Percentiles rank a stretch among this genome's conserved stretches.
Conservation (phyloP, 2,113 vertebrate genomes). For the Oceanodroma tethys region DNA sequence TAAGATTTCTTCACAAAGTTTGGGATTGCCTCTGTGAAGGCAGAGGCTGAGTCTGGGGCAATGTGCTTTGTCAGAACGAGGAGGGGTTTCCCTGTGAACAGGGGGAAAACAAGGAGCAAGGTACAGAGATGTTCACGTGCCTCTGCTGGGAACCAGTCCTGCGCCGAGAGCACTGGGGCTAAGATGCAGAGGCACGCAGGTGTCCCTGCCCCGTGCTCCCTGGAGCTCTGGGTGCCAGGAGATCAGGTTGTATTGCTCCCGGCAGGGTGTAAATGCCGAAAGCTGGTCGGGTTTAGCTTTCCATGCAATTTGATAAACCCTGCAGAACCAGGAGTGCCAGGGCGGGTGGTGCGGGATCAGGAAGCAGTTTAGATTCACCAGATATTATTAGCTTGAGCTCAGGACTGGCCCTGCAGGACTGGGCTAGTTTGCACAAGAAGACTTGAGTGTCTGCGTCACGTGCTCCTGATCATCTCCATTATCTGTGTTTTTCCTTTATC, state of each 20-base stretch:
- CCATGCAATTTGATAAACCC: neutral
- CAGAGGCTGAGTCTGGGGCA: neutral
- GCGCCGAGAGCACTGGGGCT: rapidly evolving
- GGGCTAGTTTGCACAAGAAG: neutral
- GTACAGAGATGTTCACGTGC: neutral
- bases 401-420: neutral
- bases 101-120: neutral
- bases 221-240: neutral
- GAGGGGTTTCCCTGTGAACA: neutral
- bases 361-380: neutral
- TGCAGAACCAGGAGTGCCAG: neutral
- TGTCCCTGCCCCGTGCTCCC: neutral
- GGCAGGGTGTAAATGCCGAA: neutral
- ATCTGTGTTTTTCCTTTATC: neutral
- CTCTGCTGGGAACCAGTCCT: neutral
- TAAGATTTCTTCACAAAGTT: neutral
- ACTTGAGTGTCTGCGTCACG: neutral
- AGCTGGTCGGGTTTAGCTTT: neutral
- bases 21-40: neutral
- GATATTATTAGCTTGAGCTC: neutral
- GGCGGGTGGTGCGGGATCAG: neutral
- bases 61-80: neutral
- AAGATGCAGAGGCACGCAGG: neutral
- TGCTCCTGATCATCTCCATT: neutral
- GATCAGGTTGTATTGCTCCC: neutral